Conservation (phyloP, 2,113 vertebrate species). For the Capreolus pygargus region DNA sequence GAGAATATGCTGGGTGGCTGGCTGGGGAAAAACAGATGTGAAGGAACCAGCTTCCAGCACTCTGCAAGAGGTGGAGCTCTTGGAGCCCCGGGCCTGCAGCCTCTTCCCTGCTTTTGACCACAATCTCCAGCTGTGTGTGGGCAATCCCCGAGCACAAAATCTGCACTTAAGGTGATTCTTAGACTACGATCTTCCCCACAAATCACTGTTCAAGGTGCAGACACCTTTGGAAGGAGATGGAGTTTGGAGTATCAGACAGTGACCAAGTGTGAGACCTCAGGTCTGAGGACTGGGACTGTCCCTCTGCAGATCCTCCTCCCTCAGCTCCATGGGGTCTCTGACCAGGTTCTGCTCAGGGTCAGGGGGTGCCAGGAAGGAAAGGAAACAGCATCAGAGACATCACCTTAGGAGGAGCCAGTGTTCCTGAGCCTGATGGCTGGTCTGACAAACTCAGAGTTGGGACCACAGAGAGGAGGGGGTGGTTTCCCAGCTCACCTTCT, state of each 20-base stretch:
- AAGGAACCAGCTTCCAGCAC: too few relatives aligned
- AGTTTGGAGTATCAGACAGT: neutral
- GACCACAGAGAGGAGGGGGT: neutral
- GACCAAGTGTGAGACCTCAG: neutral
- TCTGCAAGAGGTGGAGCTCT: too few relatives aligned
- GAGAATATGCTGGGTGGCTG: too few relatives aligned
- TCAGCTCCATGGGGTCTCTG: neutral
- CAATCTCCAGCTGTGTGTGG: too few relatives aligned
- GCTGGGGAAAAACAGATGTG: too few relatives aligned
- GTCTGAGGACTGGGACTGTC: neutral
- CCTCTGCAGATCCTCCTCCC: neutral
- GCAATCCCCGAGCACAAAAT: too few relatives aligned
- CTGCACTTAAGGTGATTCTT: too few relatives aligned
- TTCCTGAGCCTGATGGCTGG: neutral
- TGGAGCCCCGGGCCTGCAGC: too few relatives aligned
- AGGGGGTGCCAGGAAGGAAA: neutral
- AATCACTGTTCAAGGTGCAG: neutral
- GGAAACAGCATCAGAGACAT: neutral
- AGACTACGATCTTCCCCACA: too few relatives aligned
- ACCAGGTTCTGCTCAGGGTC: too few relatives aligned
- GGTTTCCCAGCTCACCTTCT: neutral
- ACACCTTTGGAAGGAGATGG: neutral
- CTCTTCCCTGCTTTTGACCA: too few relatives aligned
- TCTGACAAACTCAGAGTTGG: neutral
- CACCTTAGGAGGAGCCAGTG: neutral